Evolutionary conservation across 2,888 invertebrate species (phyloP).

Genomic region (Hirtodrosophila trivittata): DNA sequence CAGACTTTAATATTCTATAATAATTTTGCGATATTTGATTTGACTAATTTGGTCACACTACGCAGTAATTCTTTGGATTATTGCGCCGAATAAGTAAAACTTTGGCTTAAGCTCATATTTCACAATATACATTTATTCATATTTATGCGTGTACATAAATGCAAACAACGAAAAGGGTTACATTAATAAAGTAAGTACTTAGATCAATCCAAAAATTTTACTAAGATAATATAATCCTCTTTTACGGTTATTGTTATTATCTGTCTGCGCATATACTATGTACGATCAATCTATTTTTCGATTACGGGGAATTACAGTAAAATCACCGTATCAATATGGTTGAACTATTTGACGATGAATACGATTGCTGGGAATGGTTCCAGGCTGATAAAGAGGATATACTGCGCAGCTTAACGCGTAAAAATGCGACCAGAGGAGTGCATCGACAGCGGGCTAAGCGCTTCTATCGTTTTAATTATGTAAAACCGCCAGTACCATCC

Average conservation of each 20-base stretch:
- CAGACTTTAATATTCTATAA: neutral
- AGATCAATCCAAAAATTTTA: no score
- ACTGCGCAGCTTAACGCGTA: constrained; percentile 18
- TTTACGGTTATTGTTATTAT: no score
- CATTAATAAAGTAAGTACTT: no score
- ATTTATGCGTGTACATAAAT: no score
- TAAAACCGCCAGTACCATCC: neutral
- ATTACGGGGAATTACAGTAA: constrained; percentile 8
- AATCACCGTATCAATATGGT: constrained; percentile 14
- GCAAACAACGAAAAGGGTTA: no score
- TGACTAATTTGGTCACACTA: constrained; percentile 9
- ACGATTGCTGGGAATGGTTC: constrained; percentile 47
- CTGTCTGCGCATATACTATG: no score
- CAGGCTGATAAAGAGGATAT: constrained; percentile 24
- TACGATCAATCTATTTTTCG: no score
- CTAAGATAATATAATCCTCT: no score
- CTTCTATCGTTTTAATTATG: neutral
- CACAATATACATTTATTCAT: no score
- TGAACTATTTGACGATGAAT: constrained; percentile 26
- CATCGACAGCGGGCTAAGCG: neutral
- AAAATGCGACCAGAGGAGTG: constrained; percentile 1
- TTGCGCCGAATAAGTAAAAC: no score
- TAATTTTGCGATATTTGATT: neutral
- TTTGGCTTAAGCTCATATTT: no score
- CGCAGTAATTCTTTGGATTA: neutral